Base-by-base conservation (phyloP, 2,797 vertebrate species). In the Schizothorax lantsangensis region DNA sequence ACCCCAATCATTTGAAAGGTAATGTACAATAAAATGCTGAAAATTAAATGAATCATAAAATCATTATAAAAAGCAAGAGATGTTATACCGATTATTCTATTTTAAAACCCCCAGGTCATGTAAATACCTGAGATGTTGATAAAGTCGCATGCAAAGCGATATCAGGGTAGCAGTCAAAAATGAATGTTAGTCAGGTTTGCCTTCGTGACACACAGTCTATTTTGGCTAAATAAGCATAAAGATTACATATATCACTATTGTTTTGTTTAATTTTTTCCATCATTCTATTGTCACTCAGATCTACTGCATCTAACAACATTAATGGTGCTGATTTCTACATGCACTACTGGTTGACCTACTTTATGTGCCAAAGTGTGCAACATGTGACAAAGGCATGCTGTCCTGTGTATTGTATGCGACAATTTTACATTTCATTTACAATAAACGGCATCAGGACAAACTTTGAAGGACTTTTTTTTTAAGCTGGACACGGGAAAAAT, bases 301-400 rank as follows among this genome's bases (percentile, higher is more conserved):
- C 62, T 68, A 5, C 19, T 68, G 62, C 45, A 5, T 81, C 59
- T 81, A 81, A 68, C 30, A 43, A n/a, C 6, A 33, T 81, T 49
- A 81, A 36, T 43, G 17, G 26, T 5, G 17, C 15, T 30, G 62
- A 68, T 66, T 80, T 38, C 33, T 57, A 52, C 49, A 74, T 59
- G 11, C 38, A 14, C 52, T 73, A 30, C n/a, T 8, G 3, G 43
- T 26, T 82, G 64, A 26, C 66, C 64, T 52, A 81, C 45, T 69
- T 81, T 38, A 38, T 52, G 33, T 81, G 68, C 69, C 30, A 69
- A 54, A 71, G 47, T 81, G 80, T 71, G 80, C 45, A 36, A 19
- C 30, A 14, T 81, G 62, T 81, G 64, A 68, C 62, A 30, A 47
- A 19, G 17, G 26, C 23, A 64, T 62, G n/a, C 17, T 15, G 30